Evolutionary conservation across 2,113 vertebrate species (phyloP), one percentile per base, ranked within the genome.

Genomic region (Neomonachus schauinslandi): DNA sequence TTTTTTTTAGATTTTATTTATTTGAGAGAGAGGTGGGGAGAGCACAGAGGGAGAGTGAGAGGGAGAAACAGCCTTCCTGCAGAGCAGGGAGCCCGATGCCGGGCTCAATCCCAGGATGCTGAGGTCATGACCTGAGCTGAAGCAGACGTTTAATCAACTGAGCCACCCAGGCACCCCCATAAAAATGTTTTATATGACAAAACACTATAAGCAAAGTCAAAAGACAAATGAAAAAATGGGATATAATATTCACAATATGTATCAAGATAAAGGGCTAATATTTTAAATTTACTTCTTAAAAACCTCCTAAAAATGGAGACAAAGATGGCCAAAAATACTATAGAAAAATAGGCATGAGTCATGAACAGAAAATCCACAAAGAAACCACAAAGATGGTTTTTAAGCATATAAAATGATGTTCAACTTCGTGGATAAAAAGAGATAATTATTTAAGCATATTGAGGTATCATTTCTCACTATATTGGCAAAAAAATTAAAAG

Each of bases 301-400:
- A 65, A 61, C 28, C 6, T 49, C 28, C 14, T 82, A 36, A 81
- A 69, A 39, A 36, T 86, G 19, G 3, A 88, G 21, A 77, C 42
- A 21, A 88, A 65, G 85, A 80, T 33, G n/a, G 39, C 18, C 49
- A 53, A 84, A 89, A 97, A 49, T 21, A 22, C 14, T 63, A 31
- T 14, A 61, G 51, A 63, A 86, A 94, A 63, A 76, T 46, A 89
- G 42, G n/a, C 69, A 89, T 82, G 55, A 96, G 18, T 0, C 42
- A 74, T 69, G n/a, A 95, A 59, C 12, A 76, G n/a, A 53, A 61
- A 90, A 87, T 94, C 65, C 19, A 85, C 36, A 94, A 53, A 82
- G 53, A 57, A 28, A 77, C 95, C 22, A 55, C 46, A 59, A 86
- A 91, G 12, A 77, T 39, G 53, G 14, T 11, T 84, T 76, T 89